Evolutionary conservation across 1,140 invertebrate species (phyloP).

Genomic region (Nasonia longicornis): DNA sequence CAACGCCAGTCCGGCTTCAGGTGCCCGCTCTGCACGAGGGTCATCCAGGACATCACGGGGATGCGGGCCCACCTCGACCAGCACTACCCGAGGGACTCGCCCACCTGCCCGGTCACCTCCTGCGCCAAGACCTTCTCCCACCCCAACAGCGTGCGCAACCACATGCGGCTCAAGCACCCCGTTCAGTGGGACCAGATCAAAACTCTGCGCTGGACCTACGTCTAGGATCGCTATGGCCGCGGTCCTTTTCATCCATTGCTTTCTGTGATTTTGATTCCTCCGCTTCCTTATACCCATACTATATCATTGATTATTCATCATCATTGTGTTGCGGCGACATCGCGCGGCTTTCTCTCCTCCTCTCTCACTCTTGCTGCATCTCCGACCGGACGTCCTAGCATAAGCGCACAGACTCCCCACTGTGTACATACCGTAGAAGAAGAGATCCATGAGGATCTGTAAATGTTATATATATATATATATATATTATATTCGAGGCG

Average conservation of each 20-base stretch:
- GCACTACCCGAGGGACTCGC: slow-evolving; percentile 85
- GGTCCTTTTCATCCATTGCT: neutral
- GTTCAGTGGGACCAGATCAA: slow-evolving; percentile 85
- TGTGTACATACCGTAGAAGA: neutral
- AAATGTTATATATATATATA: slow-evolving; percentile 35
- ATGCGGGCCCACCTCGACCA: slow-evolving; percentile 81
- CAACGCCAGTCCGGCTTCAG: slow-evolving; percentile 56
- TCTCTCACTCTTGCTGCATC: slow-evolving; percentile 14
- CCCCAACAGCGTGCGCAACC: slow-evolving; percentile 85
- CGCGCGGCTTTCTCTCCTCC: neutral
- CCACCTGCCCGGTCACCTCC: slow-evolving; percentile 79
- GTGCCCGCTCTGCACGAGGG: slow-evolving; percentile 79
- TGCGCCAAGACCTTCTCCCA: slow-evolving; percentile 82
- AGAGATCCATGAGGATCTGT: neutral
- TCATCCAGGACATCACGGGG: slow-evolving; percentile 73
- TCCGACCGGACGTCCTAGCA: neutral
- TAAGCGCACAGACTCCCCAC: neutral
- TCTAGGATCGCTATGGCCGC: slow-evolving; percentile 48
- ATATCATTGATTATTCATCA: neutral
- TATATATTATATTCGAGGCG: slow-evolving; percentile 43
- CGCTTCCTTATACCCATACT: neutral
- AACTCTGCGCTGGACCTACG: slow-evolving; percentile 79
- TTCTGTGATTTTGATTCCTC: slow-evolving; percentile 1
- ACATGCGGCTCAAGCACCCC: slow-evolving; percentile 85
- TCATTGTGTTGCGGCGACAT: neutral